Conservation (phyloP, 2,888 invertebrate genomes). For the Athetis lepigone region DNA sequence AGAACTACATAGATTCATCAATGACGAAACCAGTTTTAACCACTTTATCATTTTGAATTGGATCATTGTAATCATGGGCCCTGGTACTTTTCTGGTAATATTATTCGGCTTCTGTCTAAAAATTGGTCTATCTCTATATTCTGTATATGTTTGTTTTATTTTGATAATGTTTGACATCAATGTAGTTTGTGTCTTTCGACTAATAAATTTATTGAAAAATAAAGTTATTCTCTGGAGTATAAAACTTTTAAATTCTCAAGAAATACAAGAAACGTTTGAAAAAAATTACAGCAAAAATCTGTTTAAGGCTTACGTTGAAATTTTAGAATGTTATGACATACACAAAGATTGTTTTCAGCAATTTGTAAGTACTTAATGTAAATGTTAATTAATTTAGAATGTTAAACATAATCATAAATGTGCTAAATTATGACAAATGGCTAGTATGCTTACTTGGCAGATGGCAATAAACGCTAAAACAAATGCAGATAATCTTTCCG, state of each 20-base stretch:
- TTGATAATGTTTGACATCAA: constrained; percentile 24
- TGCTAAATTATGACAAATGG: no score
- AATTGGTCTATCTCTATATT: not conserved
- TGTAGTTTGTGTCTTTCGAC: constrained; percentile 14
- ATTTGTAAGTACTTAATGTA: constrained; percentile 21
- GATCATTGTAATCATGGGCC: not conserved
- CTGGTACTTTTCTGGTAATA: not conserved
- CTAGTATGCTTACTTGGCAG: no score
- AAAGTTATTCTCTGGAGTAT: constrained; percentile 34
- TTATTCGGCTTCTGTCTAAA: not conserved
- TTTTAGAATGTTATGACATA: constrained; percentile 30
- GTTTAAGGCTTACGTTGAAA: constrained; percentile 29
- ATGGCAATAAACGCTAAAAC: no score
- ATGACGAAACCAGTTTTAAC: not conserved
- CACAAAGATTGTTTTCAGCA: constrained; percentile 27
- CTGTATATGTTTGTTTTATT: not conserved
- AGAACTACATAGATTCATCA: constrained; percentile 15
- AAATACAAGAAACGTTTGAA: not conserved
- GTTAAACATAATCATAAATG: not conserved
- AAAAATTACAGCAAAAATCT: not conserved
- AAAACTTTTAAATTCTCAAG: not conserved
- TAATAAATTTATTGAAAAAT: constrained; percentile 20
- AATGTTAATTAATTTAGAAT: not conserved
- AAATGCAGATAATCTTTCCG: no score
- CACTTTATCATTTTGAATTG: constrained; percentile 6